Evolutionary conservation across 2,113 vertebrate species (phyloP), one percentile per base, ranked within the genome.

Genomic region (Delphinapterus leucas): DNA sequence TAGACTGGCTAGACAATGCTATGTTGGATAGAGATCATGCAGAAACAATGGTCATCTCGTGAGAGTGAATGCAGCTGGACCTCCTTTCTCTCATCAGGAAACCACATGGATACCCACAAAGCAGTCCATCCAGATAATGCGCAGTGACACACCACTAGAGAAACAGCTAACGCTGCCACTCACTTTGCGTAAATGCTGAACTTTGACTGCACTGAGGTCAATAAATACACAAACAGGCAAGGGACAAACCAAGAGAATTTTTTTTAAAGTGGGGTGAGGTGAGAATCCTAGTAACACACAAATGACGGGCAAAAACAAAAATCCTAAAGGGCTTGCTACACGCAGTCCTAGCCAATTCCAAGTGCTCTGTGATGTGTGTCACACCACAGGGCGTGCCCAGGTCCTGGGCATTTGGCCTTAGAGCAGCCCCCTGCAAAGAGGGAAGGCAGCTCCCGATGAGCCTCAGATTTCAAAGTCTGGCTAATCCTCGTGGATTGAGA

Each of bases 21-120:
- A n/a, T 55, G 26, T 8, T 81, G 81, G 90, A 93, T 6, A 86
- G 18, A 92, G 77, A 93, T 67, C 74, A 80, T 4, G 15, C 2
- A 93, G 65, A 94, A 94, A 97, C 92, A 97, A 95, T 74, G 65
- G 63, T 74, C 83, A 92, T 88, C 58, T 58, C 92, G 76, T 92
- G 74, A 60, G 21, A 79, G 31, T 25, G 47, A 80, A 68, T 47
- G 61, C 84, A 88, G 31, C 23, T 84, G 93, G 76, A 44, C 53
- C 33, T 73, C 71, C 61, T 53, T 92, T 58, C 77, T 95, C 79
- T 91, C 85, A 38, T 76, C 28, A 88, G 93, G 67, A 96, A 96
- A 90, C 36, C 82, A 86, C 2, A 86, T 1, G 74, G 28, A 65
- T 8, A 76, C 12, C 31, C 70, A 91, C 49, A 91, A 76, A 60